Base-by-base conservation (phyloP, 2,113 vertebrate species). In the Poeciliopsis retropinna region DNA sequence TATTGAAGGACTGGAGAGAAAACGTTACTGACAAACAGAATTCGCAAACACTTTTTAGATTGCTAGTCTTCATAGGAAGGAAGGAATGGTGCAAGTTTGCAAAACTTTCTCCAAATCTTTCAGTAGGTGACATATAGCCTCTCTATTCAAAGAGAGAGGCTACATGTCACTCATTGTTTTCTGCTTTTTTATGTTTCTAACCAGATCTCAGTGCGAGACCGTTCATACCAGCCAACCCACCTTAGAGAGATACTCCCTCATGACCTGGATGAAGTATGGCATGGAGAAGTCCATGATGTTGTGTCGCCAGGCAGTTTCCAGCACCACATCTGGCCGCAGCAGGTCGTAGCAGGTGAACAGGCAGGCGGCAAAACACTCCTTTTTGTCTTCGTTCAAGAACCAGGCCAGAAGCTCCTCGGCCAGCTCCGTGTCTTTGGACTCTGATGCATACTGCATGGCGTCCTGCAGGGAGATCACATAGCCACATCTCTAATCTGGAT, bases 231-330 rank as follows among this genome's bases (percentile, higher is more conserved):
- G 51, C 25, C 25, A 57, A 89, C 94, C 95, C 96, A 99, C 98
- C 98, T 99, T 99, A 89, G 92, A 92, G 91, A 99, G 95, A 86
- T 99, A 99, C 44, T 99, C 98, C 92, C 98, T 98, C 98, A 98
- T 99, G 94, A 99, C 98, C 94, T 99, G 98, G 93, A 99, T 99
- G 87, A 99, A 99, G 90, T 99, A 99, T 32, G 98, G 98, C 98
- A 99, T 99, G 94, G 98, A 98, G 92, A 99, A 99, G 91, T 99
- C 98, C 97, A 99, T 99, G 92, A 99, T 96, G 94, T 99, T 99
- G 94, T 99, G 98, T 90, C 98, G 96, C 98, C 98, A 99, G 2
- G 97, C 96, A 0, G 97, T 98, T 94, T 99, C 98, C 89, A 99
- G 92, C 82, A 99, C 98, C 71, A 99, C 98, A 41, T 99, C 98